Percentiles rank a stretch among this genome's conserved stretches.
These are phyloP conservation scores for Gonatopus flavifemur DNA, from an alignment of 1,140 invertebrate genomes.

Conservation along the genomic window DNA sequence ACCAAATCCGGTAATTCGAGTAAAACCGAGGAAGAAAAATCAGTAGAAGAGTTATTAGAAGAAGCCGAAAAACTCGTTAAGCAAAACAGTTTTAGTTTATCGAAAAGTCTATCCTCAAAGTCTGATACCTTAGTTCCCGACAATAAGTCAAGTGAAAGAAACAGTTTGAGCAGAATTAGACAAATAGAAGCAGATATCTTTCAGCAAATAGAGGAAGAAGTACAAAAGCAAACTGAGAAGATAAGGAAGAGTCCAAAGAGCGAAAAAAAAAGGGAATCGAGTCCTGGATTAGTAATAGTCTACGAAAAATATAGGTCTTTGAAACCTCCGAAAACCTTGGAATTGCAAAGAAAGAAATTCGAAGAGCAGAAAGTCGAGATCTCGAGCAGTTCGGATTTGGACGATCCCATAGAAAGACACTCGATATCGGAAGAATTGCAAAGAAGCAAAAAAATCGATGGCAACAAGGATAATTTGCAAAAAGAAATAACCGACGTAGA, in stretches of 20 bases:
- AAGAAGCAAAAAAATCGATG: slow-evolving; percentile 25
- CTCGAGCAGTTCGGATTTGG: slow-evolving; percentile 50
- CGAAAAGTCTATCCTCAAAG: slow-evolving; percentile 40
- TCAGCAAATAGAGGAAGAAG: slow-evolving; percentile 47
- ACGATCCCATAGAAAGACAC: slow-evolving; percentile 53
- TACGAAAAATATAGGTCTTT: slow-evolving; percentile 36
- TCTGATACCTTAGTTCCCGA: slow-evolving; percentile 41
- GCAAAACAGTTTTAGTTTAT: slow-evolving; percentile 44
- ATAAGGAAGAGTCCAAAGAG: slow-evolving; percentile 40
- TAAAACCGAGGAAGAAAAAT: slow-evolving; percentile 48
- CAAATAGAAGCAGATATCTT: slow-evolving; percentile 53
- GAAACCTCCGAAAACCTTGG: slow-evolving; percentile 32
- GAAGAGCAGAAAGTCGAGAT: slow-evolving; percentile 50
- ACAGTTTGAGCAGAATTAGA: slow-evolving; percentile 30
- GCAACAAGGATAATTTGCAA: slow-evolving; percentile 45
- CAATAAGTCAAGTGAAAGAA: slow-evolving; percentile 15
- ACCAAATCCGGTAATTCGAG: slow-evolving; percentile 31
- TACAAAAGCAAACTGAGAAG: slow-evolving; percentile 48
- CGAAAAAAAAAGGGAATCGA: slow-evolving; percentile 34
- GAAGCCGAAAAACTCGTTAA: slow-evolving; percentile 53
- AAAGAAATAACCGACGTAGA: slow-evolving; percentile 57
- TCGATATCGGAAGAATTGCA: slow-evolving; percentile 45
- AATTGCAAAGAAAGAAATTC: slow-evolving; percentile 43
- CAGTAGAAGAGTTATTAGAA: slow-evolving; percentile 50
- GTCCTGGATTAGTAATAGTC: slow-evolving; percentile 34